A percentile compares a stretch with the other conserved stretches of the same genome.
phyloP scores from a whole-genome alignment of 2,888 invertebrate species.

The Fragum fragum region DNA sequence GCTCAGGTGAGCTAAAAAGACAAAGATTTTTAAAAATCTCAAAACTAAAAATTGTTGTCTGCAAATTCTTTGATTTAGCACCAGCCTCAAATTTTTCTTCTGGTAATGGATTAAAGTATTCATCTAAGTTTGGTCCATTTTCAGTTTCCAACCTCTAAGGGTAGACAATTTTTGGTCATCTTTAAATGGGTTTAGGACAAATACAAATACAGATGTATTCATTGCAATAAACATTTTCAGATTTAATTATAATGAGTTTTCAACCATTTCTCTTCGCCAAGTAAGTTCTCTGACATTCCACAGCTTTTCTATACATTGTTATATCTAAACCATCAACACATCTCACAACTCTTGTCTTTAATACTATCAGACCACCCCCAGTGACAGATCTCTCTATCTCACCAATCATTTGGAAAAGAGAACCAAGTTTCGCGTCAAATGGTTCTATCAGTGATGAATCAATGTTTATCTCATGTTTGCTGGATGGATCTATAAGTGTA shows the following conservation, averaged over 20 bases:
- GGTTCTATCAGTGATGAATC: constrained; percentile 77
- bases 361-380: constrained; percentile 14
- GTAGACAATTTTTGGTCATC: too few species aligned
- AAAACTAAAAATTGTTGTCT: too few species aligned
- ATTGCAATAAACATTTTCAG: too few species aligned
- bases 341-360: constrained; percentile 74
- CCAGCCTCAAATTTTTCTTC: too few species aligned
- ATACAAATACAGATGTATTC: too few species aligned
- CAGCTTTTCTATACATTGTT: constrained; percentile 70
- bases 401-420: constrained; percentile 76
- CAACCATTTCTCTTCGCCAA: constrained; percentile 45
- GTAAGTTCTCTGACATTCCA: constrained; percentile 71
- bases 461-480: constrained; percentile 55
- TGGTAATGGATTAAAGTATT: too few species aligned
- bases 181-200: too few species aligned
- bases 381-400: constrained; percentile 62
- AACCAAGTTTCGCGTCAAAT: constrained; percentile 70
- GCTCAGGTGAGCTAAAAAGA: too few species aligned
- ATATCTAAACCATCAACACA: constrained; percentile 78
- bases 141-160: too few species aligned
- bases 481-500: constrained; percentile 68
- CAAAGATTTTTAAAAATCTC: too few species aligned
- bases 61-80: too few species aligned
- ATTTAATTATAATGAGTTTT: background rate
- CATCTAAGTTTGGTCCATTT: too few species aligned